Percentiles rank a stretch among this genome's conserved stretches.
phyloP scores from a whole-genome alignment of 2,113 vertebrate species.

The Carlito syrichta region DNA sequence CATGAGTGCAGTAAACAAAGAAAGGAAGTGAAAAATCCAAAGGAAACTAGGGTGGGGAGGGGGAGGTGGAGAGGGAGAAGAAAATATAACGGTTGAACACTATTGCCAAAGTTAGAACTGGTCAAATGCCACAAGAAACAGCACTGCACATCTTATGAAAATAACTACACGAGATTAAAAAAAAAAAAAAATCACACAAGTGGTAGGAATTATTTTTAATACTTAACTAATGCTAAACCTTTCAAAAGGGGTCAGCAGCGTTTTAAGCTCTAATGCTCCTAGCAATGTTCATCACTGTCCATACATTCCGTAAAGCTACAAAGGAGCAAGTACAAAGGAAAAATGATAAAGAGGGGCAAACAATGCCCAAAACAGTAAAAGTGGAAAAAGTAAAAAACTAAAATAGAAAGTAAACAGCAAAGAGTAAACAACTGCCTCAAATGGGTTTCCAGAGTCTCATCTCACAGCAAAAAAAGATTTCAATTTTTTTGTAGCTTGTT shows the following conservation, averaged over 20 bases:
- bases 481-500: too few relatives aligned
- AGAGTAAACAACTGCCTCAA: not conserved
- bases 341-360: not conserved
- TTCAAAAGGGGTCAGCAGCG: not conserved
- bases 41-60: constrained; percentile 54
- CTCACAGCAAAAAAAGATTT: too few relatives aligned
- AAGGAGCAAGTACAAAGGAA: not conserved
- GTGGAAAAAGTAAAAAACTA: not conserved
- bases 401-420: not conserved
- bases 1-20: constrained; percentile 67
- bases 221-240: not conserved
- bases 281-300: not conserved
- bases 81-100: constrained; percentile 13
- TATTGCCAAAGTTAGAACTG: not conserved
- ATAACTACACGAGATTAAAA: not conserved
- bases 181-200: not conserved
- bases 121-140: constrained; percentile 14
- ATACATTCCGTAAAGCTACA: not conserved
- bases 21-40: constrained; percentile 73
- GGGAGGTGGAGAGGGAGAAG: constrained; percentile 6
- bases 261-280: not conserved
- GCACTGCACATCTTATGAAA: not conserved
- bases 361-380: not conserved
- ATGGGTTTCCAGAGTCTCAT: not conserved
- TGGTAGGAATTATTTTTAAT: not conserved